Evolutionary conservation across 2,888 invertebrate species (phyloP).

Genomic region (Plutella xylostella): DNA sequence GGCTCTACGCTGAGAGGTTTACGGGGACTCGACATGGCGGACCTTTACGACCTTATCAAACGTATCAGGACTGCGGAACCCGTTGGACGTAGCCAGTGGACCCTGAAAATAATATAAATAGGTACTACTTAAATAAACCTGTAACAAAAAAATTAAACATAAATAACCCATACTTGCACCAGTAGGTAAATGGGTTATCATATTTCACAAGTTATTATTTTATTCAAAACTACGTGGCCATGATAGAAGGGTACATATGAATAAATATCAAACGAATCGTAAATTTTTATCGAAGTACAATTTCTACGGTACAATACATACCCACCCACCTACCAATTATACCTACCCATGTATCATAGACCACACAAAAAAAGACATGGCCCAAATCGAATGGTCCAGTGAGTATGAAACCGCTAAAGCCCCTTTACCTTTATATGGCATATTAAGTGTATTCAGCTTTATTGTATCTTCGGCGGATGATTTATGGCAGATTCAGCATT

Average conservation of each 20-base stretch:
- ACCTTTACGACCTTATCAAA: constrained; percentile 62
- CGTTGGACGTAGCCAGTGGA: too few species aligned
- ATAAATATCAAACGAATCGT: neutral
- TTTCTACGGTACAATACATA: too few species aligned
- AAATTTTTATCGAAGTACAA: neutral
- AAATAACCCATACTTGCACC: neutral
- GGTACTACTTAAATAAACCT: neutral
- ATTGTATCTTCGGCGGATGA: neutral
- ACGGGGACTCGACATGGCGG: constrained; percentile 62
- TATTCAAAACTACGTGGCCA: neutral
- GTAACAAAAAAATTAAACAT: neutral
- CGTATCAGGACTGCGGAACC: too few species aligned
- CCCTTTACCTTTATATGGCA: constrained; percentile 48
- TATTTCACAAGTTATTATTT: neutral
- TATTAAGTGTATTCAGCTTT: constrained; percentile 38
- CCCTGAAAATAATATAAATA: too few species aligned
- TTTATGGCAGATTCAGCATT: too few species aligned
- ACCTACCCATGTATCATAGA: neutral
- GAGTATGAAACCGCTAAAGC: neutral
- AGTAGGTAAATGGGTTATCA: neutral
- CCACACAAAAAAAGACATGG: neutral
- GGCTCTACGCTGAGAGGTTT: constrained; percentile 59
- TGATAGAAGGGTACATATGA: neutral
- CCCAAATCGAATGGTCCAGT: neutral
- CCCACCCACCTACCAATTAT: too few species aligned